Evolutionary conservation across 2,888 invertebrate genomes (phyloP), one percentile per base, ranked within the genome.

Genomic region (Crocallis elinguaria): DNA sequence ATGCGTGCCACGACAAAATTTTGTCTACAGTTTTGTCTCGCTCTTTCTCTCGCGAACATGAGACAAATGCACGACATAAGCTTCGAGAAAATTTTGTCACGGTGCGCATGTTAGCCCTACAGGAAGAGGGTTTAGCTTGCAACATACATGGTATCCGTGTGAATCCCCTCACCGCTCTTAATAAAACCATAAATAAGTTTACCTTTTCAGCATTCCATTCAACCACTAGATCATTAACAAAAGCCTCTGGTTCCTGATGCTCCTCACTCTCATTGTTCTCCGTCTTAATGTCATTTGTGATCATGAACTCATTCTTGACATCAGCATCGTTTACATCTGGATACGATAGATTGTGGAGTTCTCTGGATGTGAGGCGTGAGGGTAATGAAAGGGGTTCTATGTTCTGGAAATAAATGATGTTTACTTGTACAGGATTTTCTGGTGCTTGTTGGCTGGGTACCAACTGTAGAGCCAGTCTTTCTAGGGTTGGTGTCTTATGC

Each of bases 241-340:
- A 84, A 0, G 83, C 76, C 57, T 81, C 80, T 0, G 83, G 82
- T 16, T 86, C 86, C 4, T 66, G 73, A 27, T 86, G 82, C 0
- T 73, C 74, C 0, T 14, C 30, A 1, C 33, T 29, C 1, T 73
- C 74, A 1, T 44, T 39, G 1, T 13, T 29, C 9, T 51, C 51
- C 0, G 35, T 30, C 46, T 60, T 60, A 5, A 67, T 52, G 2
- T 46, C 51, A 5, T 45, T 16, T 3, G 17, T 7, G 5, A 4
- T 16, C 8, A 19, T 12, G 36, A 6, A 12, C 33, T 77, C 77
- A 0, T 25, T 46, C 53, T 75, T 73, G 0, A 76, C 52, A 16
- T 13, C 12, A 13, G 9, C 6, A 9, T 9, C 14, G 0, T 14
- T 11, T 19, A 1, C 29, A 3, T 62, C 61, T 0, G 60, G 54